These are phyloP conservation scores for Hydrophis major DNA, from an alignment of 2,797 vertebrate genomes.

Conservation along the genomic window DNA sequence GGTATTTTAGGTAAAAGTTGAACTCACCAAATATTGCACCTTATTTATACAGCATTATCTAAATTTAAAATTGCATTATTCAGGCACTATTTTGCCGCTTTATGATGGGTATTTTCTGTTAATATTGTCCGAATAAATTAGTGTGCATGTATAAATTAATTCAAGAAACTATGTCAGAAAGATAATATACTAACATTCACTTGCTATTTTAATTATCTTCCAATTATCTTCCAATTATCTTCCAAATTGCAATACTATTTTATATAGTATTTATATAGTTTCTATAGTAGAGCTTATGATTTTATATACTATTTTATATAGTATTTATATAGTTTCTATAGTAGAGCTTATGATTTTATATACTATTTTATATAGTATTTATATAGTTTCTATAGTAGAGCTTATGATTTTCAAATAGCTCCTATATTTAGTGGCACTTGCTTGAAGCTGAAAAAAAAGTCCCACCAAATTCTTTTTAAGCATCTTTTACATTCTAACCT, in stretches of 20 bases:
- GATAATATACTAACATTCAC: neutral
- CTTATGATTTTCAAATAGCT: neutral
- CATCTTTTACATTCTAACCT: neutral
- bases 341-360: neutral
- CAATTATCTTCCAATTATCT: neutral
- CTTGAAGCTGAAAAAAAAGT: neutral
- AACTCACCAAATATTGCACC: constrained; percentile 28
- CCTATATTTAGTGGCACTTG: neutral
- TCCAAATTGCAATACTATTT: neutral
- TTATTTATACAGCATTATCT: constrained; percentile 28
- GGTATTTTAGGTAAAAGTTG: constrained; percentile 55
- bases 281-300: neutral
- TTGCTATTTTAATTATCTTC: neutral
- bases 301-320: neutral
- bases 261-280: neutral
- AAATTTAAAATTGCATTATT: constrained; percentile 14
- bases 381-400: neutral
- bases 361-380: neutral
- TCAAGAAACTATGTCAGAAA: neutral
- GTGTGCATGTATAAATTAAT: neutral
- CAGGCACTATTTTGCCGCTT: neutral
- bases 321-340: neutral
- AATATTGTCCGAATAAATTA: neutral
- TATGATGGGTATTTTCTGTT: neutral
- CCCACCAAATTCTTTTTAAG: neutral